Evolutionary conservation across 2,888 invertebrate genomes (phyloP), one percentile per base, ranked within the genome.

Genomic region (Strigamia transsilvanica): DNA sequence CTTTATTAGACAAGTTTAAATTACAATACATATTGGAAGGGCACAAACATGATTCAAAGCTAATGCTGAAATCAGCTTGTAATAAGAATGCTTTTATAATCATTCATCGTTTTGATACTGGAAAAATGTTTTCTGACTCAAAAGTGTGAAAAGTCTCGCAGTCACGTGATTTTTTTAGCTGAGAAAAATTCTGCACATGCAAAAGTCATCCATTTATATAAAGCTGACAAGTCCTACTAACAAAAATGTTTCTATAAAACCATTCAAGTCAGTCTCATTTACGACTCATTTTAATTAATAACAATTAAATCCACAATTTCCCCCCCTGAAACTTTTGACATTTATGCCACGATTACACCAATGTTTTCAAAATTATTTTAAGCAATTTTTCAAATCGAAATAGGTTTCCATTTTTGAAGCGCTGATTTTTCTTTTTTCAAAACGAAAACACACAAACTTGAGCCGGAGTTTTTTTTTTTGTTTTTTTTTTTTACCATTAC

Each of bases 1-100:
- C 86, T 87, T 87, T 87, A 87, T 87, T 87, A 86, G 87, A 87
- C 87, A 87, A 87, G 86, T 86, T 87, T 86, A 86, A 87, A 87
- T 86, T 85, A 85, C 85, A 86, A 86, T 86, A 85, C 85, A 85
- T 85, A 83, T 61, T 82, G 85, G 85, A 85, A 86, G 85, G 85
- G 86, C 86, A 86, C 86, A 87, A 86, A 86, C 85, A 86, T 86
- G 86, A 86, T 85, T 85, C 82, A 84, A 84, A 83, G 84, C 82
- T 82, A 83, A 81, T 79, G 84, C 82, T 84, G 82, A 84, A 82
- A 84, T 82, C 51, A 51, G 51, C 51, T 51, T 51, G 51, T 51
- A 51, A 51, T 51, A 51, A 51, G 51, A 51, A 51, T 51, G 51
- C 51, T 51, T 51, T 51, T 51, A 51, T 51, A 51, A 51, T 51